Evolutionary conservation across 1,140 invertebrate species (phyloP), one percentile per base, ranked within the genome.

Genomic region (Cyclina sinensis): DNA sequence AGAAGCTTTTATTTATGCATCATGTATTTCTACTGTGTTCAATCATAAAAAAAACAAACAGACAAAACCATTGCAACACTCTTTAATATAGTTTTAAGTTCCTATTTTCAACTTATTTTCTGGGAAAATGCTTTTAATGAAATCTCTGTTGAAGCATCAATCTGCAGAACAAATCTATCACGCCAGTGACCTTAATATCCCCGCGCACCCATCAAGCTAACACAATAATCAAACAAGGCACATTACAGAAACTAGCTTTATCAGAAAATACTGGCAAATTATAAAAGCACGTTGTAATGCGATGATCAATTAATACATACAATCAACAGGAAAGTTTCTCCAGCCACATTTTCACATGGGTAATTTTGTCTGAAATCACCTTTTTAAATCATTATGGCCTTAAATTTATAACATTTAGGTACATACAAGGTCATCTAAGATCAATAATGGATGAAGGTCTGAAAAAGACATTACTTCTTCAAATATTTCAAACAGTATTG

Each of bases 191-290:
- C 57, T 57, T n/a, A 62, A n/a, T n/a, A n/a, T n/a, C 57, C 57
- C 57, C 1, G 7, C n/a, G 57, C 57, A 27, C 57, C 57, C 57
- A 62, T 62, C 57, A 62, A 27, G 18, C 18, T 3, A 27, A n/a
- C 18, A n/a, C 57, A 62, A 27, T 62, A 62, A 62, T 62, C 57
- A 62, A 62, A 62, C 27, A 62, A 62, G 57, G 57, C 57, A 62
- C 1, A 27, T 27, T 27, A 62, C 57, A 62, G 57, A 24, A 62
- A 62, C 57, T 27, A 62, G 24, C 24, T 62, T n/a, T 62, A n/a
- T 27, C 5, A 62, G n/a, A 27, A 62, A 18, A 62, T 62, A 62
- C 24, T 5, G 24, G 57, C 24, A 24, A 62, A 62, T 62, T 62
- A 62, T 62, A 62, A 62, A 62, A 62, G n/a, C 24, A 62, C 14